Percentiles rank a stretch among this genome's conserved stretches.
Conservation (phyloP, 1,140 invertebrate species). For the Bombus affinis region DNA sequence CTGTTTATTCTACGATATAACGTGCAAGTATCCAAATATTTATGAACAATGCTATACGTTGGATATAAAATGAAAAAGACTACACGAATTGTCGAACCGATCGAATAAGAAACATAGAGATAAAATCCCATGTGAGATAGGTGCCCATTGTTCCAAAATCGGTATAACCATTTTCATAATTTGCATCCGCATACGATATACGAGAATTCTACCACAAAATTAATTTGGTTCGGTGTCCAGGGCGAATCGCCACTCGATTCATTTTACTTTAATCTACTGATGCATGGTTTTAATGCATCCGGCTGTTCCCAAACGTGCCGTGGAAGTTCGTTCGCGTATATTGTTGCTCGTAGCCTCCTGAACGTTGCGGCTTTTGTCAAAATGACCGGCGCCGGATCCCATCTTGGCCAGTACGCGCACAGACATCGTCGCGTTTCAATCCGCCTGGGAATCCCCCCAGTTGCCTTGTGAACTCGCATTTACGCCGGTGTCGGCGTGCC, state of each 20-base stretch:
- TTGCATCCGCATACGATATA: no score
- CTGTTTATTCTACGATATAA: no score
- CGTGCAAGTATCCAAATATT: no score
- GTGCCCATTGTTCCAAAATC: no score
- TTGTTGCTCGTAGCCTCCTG: slow-evolving; percentile 44
- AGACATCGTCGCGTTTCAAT: slow-evolving; percentile 34
- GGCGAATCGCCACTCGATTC: background rate
- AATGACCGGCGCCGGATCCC: slow-evolving; percentile 56
- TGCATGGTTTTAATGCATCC: slow-evolving; percentile 35
- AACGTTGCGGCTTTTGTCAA: slow-evolving; percentile 57
- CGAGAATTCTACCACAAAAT: background rate
- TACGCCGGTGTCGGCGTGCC: slow-evolving; percentile 41
- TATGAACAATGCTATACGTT: no score
- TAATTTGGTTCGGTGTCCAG: background rate
- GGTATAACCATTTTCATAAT: background rate
- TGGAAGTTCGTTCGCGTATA: slow-evolving; percentile 20
- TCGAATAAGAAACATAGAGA: background rate
- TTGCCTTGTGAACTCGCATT: slow-evolving; percentile 59
- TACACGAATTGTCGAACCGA: background rate
- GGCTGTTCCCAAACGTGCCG: slow-evolving; percentile 26
- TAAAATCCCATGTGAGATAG: no score
- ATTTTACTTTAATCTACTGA: slow-evolving; percentile 45
- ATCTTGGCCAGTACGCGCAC: slow-evolving; percentile 45
- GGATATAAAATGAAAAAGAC: no score
- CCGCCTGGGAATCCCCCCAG: slow-evolving; percentile 42